These are phyloP conservation scores for Chromis chromis DNA, from an alignment of 2,797 vertebrate genomes.

Conservation along the genomic window DNA sequence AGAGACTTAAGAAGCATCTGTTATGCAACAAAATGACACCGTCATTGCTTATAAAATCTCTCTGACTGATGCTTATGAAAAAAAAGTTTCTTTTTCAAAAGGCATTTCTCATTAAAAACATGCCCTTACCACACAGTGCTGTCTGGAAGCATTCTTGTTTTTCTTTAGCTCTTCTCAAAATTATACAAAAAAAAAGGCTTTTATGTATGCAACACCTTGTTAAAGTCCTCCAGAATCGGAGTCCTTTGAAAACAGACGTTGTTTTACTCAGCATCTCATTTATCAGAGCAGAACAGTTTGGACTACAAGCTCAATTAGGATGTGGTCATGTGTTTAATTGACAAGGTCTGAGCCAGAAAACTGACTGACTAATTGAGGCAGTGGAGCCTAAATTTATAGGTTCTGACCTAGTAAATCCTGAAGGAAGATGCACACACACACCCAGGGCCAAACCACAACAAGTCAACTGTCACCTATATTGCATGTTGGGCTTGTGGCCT, in stretches of 20 bases:
- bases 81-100: slow-evolving; percentile 40
- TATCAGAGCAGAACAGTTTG: slow-evolving; percentile 71
- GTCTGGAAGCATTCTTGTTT: slow-evolving; percentile 62
- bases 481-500: slow-evolving; percentile 49
- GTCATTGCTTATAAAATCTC: slow-evolving; percentile 45
- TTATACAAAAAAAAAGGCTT: slow-evolving; percentile 43
- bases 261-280: slow-evolving; percentile 74
- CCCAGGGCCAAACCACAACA: slow-evolving; percentile 27
- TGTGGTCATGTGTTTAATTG: slow-evolving; percentile 60
- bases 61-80: slow-evolving; percentile 19
- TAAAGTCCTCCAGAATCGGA: slow-evolving; percentile 73
- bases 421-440: slow-evolving; percentile 23
- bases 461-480: slow-evolving; percentile 49
- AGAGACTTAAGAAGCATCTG: slow-evolving; percentile 39
- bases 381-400: slow-evolving; percentile 50
- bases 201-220: slow-evolving; percentile 75
- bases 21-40: slow-evolving; percentile 43
- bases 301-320: slow-evolving; percentile 69
- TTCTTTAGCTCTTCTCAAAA: slow-evolving; percentile 21
- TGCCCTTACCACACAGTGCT: slow-evolving; percentile 35
- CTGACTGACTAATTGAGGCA: slow-evolving; percentile 46
- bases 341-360: slow-evolving; percentile 56
- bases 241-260: slow-evolving; percentile 71
- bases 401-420: slow-evolving; percentile 50
- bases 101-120: slow-evolving; percentile 58